Percentiles rank a stretch among this genome's conserved stretches.
Evolutionary conservation across 2,797 vertebrate genomes (phyloP).

Genomic region (Rhinophrynus dorsalis): DNA sequence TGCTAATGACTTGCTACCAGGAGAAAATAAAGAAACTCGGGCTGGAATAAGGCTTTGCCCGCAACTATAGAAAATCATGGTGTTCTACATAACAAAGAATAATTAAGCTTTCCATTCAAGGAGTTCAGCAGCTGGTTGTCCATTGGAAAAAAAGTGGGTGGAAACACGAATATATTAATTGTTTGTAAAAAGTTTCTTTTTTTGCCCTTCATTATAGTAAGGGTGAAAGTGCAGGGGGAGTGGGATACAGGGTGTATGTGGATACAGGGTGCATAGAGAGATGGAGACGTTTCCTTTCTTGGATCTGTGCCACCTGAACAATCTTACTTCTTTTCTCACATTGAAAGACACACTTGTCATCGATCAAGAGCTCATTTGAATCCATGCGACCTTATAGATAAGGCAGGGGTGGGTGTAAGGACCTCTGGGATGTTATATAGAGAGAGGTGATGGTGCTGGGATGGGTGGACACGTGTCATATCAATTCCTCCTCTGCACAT

Average conservation of each 20-base stretch:
- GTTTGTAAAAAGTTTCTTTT: slow-evolving; percentile 67
- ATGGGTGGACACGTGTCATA: slow-evolving; percentile 51
- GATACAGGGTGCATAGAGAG: slow-evolving; percentile 1
- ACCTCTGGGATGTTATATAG: slow-evolving; percentile 31
- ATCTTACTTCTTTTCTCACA: slow-evolving; percentile 42
- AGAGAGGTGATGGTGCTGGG: slow-evolving; percentile 30
- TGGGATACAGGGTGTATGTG: slow-evolving; percentile 10
- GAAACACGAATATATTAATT: slow-evolving; percentile 80
- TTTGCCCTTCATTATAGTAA: slow-evolving; percentile 49
- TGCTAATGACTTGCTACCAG: slow-evolving; percentile 63
- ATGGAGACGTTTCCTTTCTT: slow-evolving; percentile 52
- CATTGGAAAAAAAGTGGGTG: slow-evolving; percentile 81
- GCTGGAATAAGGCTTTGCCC: slow-evolving; percentile 40
- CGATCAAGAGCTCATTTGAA: slow-evolving; percentile 44
- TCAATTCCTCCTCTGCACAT: slow-evolving; percentile 53
- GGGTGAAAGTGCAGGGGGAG: slow-evolving; percentile 43
- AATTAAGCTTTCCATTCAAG: slow-evolving; percentile 94
- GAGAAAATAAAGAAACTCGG: slow-evolving; percentile 59
- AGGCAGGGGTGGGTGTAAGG: slow-evolving; percentile 4
- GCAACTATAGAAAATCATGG: slow-evolving; percentile 48
- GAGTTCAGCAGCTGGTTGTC: slow-evolving; percentile 88
- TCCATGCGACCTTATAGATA: slow-evolving; percentile 24
- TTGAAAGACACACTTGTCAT: slow-evolving; percentile 49
- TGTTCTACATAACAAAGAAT: slow-evolving; percentile 96
- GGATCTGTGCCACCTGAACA: slow-evolving; percentile 58